Percentiles rank a stretch among this genome's conserved stretches.
These are phyloP conservation scores for Felis catus DNA, from an alignment of 2,113 vertebrate species.

Conservation along the genomic window DNA sequence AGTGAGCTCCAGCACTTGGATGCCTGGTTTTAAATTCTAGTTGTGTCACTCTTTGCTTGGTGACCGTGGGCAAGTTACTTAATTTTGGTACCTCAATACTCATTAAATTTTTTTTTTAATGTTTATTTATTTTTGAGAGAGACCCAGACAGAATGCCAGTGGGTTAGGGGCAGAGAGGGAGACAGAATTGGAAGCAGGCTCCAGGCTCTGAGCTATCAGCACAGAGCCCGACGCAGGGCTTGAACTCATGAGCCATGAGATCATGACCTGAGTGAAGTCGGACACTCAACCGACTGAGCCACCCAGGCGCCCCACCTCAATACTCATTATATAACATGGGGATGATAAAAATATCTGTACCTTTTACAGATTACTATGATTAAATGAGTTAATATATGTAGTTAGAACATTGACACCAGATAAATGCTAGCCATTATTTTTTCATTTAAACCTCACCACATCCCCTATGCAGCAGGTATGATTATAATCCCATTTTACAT, in stretches of 20 bases:
- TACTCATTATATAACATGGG: background rate
- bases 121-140: too few relatives aligned
- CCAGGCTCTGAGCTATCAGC: too few relatives aligned
- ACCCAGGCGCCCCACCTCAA: background rate
- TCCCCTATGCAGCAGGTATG: background rate
- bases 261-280: too few relatives aligned
- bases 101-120: background rate
- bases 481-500: slow-evolving; percentile 45
- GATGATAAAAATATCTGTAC: slow-evolving; percentile 8
- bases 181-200: too few relatives aligned
- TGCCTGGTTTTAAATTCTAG: slow-evolving; percentile 27
- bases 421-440: slow-evolving; percentile 34
- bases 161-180: too few relatives aligned
- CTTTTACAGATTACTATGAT: slow-evolving; percentile 38
- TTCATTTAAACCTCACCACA: background rate
- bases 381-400: slow-evolving; percentile 39
- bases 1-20: background rate
- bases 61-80: slow-evolving; percentile 3
- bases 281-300: too few relatives aligned
- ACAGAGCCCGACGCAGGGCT: too few relatives aligned
- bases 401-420: slow-evolving; percentile 24
- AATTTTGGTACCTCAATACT: background rate
- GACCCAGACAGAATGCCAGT: too few relatives aligned
- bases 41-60: background rate
- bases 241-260: too few relatives aligned